Conservation (phyloP, 2,888 invertebrate genomes). For the Luperina nickerlii region DNA sequence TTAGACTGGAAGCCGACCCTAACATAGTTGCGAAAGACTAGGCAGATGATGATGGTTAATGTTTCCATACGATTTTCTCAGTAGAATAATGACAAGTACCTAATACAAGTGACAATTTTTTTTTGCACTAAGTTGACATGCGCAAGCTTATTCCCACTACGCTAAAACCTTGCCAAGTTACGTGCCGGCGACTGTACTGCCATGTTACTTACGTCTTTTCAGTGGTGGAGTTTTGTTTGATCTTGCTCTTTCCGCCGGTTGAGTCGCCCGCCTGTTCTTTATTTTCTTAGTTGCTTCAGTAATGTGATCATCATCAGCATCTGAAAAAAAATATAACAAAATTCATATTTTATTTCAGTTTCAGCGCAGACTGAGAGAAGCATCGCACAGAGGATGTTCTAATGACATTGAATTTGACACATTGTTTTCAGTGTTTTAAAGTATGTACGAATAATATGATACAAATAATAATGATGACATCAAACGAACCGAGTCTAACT, state of each 20-base stretch:
- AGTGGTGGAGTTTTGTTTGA: slow-evolving; percentile 18
- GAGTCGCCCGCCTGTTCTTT: slow-evolving; percentile 8
- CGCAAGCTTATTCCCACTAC: neutral
- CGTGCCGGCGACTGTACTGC: too few species aligned
- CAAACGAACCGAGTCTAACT: neutral
- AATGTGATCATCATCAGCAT: slow-evolving; percentile 17
- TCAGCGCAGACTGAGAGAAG: neutral
- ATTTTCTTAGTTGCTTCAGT: slow-evolving; percentile 29
- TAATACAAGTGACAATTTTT: too few species aligned
- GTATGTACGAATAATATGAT: neutral
- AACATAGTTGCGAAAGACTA: too few species aligned
- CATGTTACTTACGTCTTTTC: slow-evolving; percentile 51
- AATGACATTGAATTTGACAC: neutral
- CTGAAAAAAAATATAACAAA: slow-evolving; percentile 23
- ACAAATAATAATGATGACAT: neutral
- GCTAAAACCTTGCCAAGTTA: neutral
- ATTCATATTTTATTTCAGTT: neutral
- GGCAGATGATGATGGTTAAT: too few species aligned
- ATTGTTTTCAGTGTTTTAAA: neutral
- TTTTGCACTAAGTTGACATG: too few species aligned
- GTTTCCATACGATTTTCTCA: too few species aligned
- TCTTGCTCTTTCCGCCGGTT: slow-evolving; percentile 17
- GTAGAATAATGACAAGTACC: too few species aligned
- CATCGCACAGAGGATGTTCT: neutral
- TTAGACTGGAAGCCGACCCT: too few species aligned